Evolutionary conservation across 2,888 invertebrate genomes (phyloP), one percentile per base, ranked within the genome.

Genomic region (Dastarcus helophoroides): DNA sequence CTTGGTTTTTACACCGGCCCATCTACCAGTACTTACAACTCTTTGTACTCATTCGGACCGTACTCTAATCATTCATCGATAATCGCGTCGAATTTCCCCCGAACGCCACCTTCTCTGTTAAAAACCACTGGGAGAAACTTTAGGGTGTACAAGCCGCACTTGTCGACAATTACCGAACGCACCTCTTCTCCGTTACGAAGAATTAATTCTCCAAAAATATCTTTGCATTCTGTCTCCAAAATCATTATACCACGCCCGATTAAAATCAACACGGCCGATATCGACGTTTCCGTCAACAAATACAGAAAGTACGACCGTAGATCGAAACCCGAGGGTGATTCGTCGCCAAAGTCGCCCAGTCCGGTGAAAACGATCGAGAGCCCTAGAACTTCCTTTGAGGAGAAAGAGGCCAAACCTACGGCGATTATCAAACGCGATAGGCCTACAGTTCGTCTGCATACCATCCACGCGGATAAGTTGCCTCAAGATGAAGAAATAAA

Each of bases 221-320:
- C 56, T 42, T 63, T 48, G 42, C 71, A 56, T 43, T 61, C 43
- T 47, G 56, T 50, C 55, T 53, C 62, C 14, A 60, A 63, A 38
- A 64, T 67, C 39, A 59, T 58, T 32, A 53, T 68, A 2, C 62
- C 73, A 2, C 71, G 78, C 30, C 82, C 83, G 2, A 74, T 79
- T 28, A 71, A 76, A 42, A 81, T 85, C 39, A 83, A 85, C 56
- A 85, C 86, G 2, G 82, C 83, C 15, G 83, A 85, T 53, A 88
- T 88, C 42, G 86, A 88, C 55, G 85, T 88, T 0, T 80, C 83
- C 1, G 71, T 72, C 38, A 70, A 77, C 38, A 69, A 67, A 46
- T 79, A 76, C 48, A 60, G 63, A 21, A 57, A 53, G 35, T 54
- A 48, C 34, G 52, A 63, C 40, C 59, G 61, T 55, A 26, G 30